Percentiles rank a stretch among this genome's conserved stretches.
phyloP scores from a whole-genome alignment of 2,113 vertebrate genomes.

The Gnathonemus echidnorhynchus region DNA sequence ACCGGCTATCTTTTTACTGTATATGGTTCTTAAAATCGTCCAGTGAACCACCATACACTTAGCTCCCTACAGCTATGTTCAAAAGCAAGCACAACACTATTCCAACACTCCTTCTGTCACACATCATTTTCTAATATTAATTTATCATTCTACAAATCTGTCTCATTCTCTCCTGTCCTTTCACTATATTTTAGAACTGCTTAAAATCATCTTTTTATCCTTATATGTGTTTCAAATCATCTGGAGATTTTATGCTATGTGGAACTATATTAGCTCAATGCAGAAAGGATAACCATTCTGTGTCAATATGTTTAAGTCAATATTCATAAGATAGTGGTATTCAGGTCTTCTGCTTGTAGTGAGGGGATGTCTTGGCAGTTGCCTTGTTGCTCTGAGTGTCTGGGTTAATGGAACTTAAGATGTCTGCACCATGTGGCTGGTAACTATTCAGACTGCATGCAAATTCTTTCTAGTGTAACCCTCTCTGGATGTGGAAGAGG shows the following conservation, averaged over 20 bases:
- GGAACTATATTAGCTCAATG: not conserved
- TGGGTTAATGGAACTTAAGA: slow-evolving; percentile 15
- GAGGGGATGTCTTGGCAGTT: not conserved
- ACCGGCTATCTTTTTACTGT: not conserved
- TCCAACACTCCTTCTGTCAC: not conserved
- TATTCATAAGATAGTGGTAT: not conserved
- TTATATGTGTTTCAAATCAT: not conserved
- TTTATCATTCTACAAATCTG: slow-evolving; percentile 18
- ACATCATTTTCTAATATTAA: not conserved
- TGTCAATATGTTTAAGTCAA: not conserved
- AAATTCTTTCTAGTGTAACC: not conserved
- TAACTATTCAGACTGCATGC: not conserved
- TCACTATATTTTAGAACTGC: not conserved
- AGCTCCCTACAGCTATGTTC: not conserved
- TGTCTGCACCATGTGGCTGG: slow-evolving; percentile 12
- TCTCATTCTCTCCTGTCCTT: not conserved
- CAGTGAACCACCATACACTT: not conserved
- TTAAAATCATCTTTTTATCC: not conserved
- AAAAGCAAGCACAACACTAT: not conserved
- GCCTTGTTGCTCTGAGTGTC: not conserved
- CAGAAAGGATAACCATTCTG: not conserved
- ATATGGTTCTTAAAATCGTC: not conserved
- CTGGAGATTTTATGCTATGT: not conserved
- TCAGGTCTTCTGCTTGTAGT: not conserved
- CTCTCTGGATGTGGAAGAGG: not conserved